Conservation (phyloP, 2,113 vertebrate species). For the Barnardius zonarius region DNA sequence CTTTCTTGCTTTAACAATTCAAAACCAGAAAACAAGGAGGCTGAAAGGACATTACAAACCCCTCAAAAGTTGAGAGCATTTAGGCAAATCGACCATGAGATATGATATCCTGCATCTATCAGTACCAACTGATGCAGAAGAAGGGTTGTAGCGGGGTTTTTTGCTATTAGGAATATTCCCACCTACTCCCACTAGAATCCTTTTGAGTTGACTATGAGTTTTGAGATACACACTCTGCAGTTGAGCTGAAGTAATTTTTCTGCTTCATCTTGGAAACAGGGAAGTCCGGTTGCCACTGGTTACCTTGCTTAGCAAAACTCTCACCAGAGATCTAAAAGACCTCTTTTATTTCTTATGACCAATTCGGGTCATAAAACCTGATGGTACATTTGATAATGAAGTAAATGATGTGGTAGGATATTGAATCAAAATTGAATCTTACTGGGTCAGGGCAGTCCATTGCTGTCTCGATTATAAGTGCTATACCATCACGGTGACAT, state of each 20-base stretch:
- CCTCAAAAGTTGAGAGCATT: neutral
- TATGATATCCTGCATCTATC: neutral
- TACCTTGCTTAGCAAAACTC: neutral
- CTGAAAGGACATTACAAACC: neutral
- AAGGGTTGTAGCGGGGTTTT: fast-evolving
- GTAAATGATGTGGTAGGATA: constrained; percentile 50
- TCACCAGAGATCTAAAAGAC: neutral
- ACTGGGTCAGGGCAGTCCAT: constrained; percentile 36
- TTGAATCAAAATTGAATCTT: constrained; percentile 62
- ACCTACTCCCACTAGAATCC: neutral
- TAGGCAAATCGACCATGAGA: neutral
- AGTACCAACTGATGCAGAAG: neutral
- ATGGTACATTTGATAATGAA: constrained; percentile 50
- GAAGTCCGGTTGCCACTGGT: neutral
- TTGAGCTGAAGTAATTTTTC: neutral
- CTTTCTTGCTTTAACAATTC: neutral
- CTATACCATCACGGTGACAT: constrained; percentile 46
- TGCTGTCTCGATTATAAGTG: constrained; percentile 40
- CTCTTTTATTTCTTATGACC: neutral
- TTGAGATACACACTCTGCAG: neutral
- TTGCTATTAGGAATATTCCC: neutral
- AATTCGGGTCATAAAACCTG: constrained; percentile 44
- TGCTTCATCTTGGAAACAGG: neutral
- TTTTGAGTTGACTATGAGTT: neutral
- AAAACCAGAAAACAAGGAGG: neutral